A percentile compares a stretch with the other conserved stretches of the same genome.
phyloP scores from a whole-genome alignment of 2,113 vertebrate genomes.

The Apteryx owenii region DNA sequence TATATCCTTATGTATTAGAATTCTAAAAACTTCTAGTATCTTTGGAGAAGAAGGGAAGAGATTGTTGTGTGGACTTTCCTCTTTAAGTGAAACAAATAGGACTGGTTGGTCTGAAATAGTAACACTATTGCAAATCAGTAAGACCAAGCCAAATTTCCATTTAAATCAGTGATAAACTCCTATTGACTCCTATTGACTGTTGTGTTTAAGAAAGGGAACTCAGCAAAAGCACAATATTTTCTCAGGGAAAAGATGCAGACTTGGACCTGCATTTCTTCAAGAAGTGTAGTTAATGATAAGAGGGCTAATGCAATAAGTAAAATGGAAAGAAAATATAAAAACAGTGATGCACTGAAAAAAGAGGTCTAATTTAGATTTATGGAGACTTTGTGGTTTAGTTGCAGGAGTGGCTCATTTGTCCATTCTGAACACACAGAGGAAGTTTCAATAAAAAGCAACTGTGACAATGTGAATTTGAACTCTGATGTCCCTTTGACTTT shows the following conservation, averaged over 20 bases:
- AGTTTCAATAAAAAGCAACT: neutral
- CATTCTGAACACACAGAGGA: neutral
- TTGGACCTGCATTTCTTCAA: neutral
- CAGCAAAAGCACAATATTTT: neutral
- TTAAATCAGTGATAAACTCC: neutral
- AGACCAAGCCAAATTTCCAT: neutral
- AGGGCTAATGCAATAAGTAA: neutral
- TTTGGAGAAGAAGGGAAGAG: neutral
- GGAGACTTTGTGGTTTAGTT: neutral
- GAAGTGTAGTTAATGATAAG: neutral
- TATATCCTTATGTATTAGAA: fast-evolving
- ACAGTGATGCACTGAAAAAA: neutral
- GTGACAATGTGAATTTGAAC: neutral
- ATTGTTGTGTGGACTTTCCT: neutral
- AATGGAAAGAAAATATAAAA: neutral
- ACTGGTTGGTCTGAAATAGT: neutral
- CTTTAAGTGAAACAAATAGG: neutral
- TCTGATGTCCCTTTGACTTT: neutral
- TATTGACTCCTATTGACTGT: neutral
- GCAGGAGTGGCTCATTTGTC: neutral
- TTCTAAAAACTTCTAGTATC: neutral
- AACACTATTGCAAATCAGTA: neutral
- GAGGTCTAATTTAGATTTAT: neutral
- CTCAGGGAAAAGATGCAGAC: neutral
- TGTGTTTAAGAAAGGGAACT: neutral